A percentile compares a stretch with the other conserved stretches of the same genome.
Evolutionary conservation across 2,113 vertebrate species (phyloP).

Genomic region (Entomyzon cyanotis): DNA sequence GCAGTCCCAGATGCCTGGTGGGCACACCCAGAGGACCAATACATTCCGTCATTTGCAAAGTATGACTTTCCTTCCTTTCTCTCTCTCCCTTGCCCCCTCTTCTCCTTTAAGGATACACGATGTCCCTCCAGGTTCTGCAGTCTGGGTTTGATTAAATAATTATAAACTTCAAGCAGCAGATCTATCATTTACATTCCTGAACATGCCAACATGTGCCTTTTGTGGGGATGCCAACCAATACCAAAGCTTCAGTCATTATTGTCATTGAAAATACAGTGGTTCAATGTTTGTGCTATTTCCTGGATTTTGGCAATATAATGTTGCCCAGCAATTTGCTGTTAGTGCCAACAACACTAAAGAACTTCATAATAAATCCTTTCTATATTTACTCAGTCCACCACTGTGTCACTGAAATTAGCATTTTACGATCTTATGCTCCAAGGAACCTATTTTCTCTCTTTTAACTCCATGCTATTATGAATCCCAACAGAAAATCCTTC

Average conservation of each 20-base stretch:
- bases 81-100: not conserved
- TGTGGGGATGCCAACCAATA: conserved; percentile 74
- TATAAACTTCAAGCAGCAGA: conserved; percentile 70
- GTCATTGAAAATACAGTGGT: conserved; percentile 70
- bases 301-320: conserved; percentile 68
- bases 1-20: not conserved
- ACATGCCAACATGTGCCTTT: conserved; percentile 74
- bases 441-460: conserved; percentile 71
- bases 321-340: conserved; percentile 65
- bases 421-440: conserved; percentile 70
- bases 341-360: conserved; percentile 65
- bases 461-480: conserved; percentile 42
- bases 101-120: conserved; percentile 38
- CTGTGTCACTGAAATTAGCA: conserved; percentile 73
- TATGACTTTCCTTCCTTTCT: conserved; percentile 39
- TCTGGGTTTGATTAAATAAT: conserved; percentile 81
- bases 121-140: conserved; percentile 68
- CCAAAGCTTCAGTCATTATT: conserved; percentile 62
- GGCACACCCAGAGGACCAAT: conserved; percentile 21
- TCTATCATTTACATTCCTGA: conserved; percentile 76
- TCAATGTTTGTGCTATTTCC: conserved; percentile 70
- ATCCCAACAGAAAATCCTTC: conserved; percentile 44
- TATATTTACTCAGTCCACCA: conserved; percentile 70
- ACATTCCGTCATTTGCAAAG: not conserved
- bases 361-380: conserved; percentile 74